Evolutionary conservation across 2,113 vertebrate species (phyloP), one percentile per base, ranked within the genome.

Genomic region (Hippolais icterina): DNA sequence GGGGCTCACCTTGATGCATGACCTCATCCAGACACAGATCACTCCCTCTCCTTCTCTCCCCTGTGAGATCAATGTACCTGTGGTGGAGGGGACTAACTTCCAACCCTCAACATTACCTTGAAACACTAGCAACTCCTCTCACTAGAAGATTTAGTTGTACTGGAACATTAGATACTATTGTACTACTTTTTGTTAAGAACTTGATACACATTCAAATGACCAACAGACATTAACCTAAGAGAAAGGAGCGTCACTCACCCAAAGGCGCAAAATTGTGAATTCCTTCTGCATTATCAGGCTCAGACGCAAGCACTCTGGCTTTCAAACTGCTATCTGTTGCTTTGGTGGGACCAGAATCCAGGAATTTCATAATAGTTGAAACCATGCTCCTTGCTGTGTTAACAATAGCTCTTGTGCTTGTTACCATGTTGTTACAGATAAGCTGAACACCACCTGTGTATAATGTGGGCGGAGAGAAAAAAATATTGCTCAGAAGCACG

Each of bases 381-480:
- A 99, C 99, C 99, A 99, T 99, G 95, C 99, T 99, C 96, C 99
- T 99, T 19, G 99, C 99, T 44, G 99, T 99, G 97, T 99, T 99
- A 89, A 99, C 99, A 78, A 99, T 99, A 93, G 99, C 99, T 96
- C 99, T 98, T 39, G 99, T 99, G 96, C 99, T 99, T 6, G 99
- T 99, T 94, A 99, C 99, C 99, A 99, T 99, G 97, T 99, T 99
- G 98, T 99, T 99, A 96, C 99, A 99, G 97, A 99, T 99, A 49
- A 99, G 98, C 91, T 99, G 99, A 85, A 99, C 99, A 18, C 99
- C 99, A 79, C 99, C 99, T 99, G 95, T 50, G 69, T 60, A 25
- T 10, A 78, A 75, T 5, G 33, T 0, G 1, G 33, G 31, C 8
- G 31, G 12, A 20, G 5, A 50, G 39, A 9, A 14, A 39, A 56